Evolutionary conservation across 2,113 vertebrate genomes (phyloP).

Genomic region (Recurvirostra avosetta): DNA sequence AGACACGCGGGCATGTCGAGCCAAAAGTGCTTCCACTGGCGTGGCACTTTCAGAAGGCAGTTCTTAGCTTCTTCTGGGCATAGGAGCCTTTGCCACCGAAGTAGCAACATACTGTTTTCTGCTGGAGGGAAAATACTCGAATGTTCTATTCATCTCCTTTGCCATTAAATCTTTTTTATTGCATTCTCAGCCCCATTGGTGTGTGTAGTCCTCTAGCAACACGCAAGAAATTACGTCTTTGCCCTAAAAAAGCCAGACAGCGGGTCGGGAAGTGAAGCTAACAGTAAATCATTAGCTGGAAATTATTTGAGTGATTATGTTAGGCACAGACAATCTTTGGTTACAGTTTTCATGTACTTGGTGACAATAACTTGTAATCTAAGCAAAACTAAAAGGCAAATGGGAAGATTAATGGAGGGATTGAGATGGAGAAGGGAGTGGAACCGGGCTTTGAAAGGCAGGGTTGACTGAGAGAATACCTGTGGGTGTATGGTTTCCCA

Average conservation of each 20-base stretch:
- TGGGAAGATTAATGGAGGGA: neutral
- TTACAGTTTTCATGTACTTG: conserved; percentile 9
- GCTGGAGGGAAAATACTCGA: neutral
- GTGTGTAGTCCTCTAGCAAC: neutral
- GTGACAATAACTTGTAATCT: neutral
- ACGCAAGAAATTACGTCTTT: neutral
- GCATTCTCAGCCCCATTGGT: neutral
- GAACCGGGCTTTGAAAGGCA: neutral
- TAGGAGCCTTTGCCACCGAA: neutral
- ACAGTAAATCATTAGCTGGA: conserved; percentile 12
- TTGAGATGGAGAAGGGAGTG: neutral
- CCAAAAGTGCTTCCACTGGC: neutral
- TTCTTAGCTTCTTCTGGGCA: neutral
- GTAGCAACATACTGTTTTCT: neutral
- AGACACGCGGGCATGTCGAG: neutral
- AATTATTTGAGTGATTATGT: neutral
- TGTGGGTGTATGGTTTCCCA: neutral
- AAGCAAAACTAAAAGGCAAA: conserved; percentile 5
- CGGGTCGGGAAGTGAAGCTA: conserved; percentile 25
- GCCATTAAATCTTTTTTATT: conserved; percentile 23
- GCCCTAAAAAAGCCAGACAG: conserved; percentile 14
- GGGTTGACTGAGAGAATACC: neutral
- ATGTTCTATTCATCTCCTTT: neutral
- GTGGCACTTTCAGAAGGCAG: neutral
- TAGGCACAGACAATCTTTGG: neutral